Conservation (phyloP, 2,113 vertebrate genomes). For the Solenodon paradoxus region DNA sequence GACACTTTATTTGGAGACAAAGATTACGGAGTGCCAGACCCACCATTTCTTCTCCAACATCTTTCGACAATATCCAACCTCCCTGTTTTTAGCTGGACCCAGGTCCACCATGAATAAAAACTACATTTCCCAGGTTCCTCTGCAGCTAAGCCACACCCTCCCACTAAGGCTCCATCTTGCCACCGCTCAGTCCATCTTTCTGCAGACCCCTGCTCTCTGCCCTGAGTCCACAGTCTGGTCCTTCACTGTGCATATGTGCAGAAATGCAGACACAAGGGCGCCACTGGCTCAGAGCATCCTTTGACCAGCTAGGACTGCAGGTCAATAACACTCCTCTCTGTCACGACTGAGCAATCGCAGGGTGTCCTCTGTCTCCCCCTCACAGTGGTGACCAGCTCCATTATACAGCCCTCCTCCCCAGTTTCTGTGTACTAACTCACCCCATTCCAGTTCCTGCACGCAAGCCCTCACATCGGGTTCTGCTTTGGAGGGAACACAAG, state of each 20-base stretch:
- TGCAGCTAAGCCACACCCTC: not conserved
- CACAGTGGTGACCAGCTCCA: not conserved
- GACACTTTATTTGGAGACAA: not conserved
- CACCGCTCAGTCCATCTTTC: not conserved
- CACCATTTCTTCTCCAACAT: not conserved
- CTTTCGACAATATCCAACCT: not conserved
- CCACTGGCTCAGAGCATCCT: not conserved
- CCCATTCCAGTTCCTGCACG: not conserved
- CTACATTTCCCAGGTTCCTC: not conserved
- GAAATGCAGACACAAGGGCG: not conserved
- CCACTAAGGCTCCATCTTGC: not conserved
- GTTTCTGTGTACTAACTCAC: not conserved
- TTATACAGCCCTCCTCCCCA: not conserved
- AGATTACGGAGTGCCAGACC: not conserved
- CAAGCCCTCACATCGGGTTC: not conserved
- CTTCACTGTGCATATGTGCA: not conserved
- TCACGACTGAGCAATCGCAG: no score
- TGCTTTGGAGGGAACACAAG: not conserved
- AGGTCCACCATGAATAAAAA: not conserved
- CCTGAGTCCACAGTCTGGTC: not conserved
- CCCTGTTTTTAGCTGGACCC: not conserved
- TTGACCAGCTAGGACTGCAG: no score
- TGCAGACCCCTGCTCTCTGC: not conserved
- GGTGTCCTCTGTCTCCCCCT: no score
- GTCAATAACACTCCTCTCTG: no score